These are phyloP conservation scores for Ameiurus melas DNA, from an alignment of 2,113 vertebrate species.

Conservation along the genomic window DNA sequence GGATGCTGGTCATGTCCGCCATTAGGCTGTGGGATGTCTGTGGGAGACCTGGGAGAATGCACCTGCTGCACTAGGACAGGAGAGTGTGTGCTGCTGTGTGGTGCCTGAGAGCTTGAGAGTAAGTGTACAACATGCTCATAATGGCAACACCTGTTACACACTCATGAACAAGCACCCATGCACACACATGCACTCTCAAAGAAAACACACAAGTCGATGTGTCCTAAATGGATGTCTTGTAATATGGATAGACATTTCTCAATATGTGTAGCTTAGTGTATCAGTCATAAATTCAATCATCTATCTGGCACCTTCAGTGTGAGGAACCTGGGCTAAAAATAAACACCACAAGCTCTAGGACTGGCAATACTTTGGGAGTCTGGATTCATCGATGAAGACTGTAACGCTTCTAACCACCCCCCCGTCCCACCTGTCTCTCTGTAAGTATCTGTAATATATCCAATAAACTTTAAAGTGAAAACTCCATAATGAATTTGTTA, in stretches of 20 bases:
- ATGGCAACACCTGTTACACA: conserved; percentile 47
- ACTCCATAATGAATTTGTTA: neutral
- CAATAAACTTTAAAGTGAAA: neutral
- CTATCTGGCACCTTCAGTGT: neutral
- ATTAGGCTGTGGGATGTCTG: conserved; percentile 45
- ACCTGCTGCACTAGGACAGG: conserved; percentile 53
- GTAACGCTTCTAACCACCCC: no score
- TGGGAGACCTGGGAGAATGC: conserved; percentile 53
- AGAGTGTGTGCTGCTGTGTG: conserved; percentile 32
- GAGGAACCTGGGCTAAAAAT: neutral
- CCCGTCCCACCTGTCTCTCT: neutral
- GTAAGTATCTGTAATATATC: neutral
- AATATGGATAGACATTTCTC: neutral
- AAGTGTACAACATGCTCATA: conserved; percentile 18
- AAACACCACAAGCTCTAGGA: neutral
- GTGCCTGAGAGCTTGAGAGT: conserved; percentile 33
- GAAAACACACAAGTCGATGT: neutral
- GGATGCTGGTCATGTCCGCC: conserved; percentile 43
- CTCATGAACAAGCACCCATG: conserved; percentile 1
- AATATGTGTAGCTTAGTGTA: neutral
- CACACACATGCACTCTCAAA: neutral
- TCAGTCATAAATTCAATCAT: neutral
- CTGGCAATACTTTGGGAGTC: neutral
- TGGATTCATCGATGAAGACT: neutral
- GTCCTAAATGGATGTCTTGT: neutral